Evolutionary conservation across 2,113 vertebrate species (phyloP).

Genomic region (Amblyornis subalaris): DNA sequence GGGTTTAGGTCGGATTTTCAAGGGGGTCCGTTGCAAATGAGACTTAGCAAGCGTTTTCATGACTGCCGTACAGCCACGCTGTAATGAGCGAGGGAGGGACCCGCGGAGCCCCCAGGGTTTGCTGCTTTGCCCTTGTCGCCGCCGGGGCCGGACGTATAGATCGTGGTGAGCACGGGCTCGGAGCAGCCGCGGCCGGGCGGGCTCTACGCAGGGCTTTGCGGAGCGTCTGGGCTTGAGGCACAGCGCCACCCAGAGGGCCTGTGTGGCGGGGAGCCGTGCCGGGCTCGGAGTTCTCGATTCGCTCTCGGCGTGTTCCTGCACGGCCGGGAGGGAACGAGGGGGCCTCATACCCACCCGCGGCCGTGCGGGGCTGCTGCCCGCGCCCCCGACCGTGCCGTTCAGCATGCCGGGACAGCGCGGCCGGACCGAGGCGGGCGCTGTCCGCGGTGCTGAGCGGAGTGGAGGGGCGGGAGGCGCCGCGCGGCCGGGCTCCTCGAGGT

Average conservation of each 20-base stretch:
- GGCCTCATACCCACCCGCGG: accelerated
- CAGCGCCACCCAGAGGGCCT: slow-evolving; percentile 60
- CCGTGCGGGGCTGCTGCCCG: not conserved
- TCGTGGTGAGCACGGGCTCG: accelerated
- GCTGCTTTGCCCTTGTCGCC: no score
- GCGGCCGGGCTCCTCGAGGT: not conserved
- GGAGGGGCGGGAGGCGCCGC: not conserved
- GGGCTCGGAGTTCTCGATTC: accelerated
- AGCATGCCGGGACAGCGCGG: accelerated
- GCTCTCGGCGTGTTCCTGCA: not conserved
- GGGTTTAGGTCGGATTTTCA: not conserved
- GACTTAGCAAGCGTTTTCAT: not conserved
- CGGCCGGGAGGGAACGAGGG: not conserved
- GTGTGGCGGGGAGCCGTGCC: not conserved
- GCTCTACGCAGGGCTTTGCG: not conserved
- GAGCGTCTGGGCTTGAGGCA: slow-evolving; percentile 19
- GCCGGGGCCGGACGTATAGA: accelerated
- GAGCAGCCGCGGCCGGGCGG: not conserved
- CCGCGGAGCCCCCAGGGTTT: not conserved
- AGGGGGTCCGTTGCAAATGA: not conserved
- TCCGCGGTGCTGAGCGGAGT: slow-evolving; percentile 40
- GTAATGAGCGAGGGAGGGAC: not conserved
- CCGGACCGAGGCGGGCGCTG: not conserved
- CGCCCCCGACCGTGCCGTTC: accelerated
- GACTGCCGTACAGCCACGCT: not conserved